These are phyloP conservation scores for Heteronetta atricapilla DNA, from an alignment of 2,113 vertebrate genomes.

Conservation along the genomic window DNA sequence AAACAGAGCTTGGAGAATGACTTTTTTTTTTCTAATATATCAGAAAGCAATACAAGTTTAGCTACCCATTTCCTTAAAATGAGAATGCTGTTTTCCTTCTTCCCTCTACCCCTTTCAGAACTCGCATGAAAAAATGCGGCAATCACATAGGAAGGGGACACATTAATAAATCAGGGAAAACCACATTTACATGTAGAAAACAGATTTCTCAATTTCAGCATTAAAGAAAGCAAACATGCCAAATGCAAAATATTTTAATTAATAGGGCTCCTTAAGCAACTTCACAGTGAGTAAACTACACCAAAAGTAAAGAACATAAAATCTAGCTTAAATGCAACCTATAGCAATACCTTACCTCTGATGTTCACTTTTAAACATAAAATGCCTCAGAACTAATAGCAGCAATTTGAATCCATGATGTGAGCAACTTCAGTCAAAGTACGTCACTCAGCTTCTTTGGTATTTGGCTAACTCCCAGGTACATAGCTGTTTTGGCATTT, in stretches of 20 bases:
- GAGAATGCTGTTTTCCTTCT: neutral
- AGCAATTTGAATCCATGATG: neutral
- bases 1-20: neutral
- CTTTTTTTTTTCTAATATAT: neutral
- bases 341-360: neutral
- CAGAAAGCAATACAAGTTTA: neutral
- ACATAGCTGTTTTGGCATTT: neutral
- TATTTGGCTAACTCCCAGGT: neutral
- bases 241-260: neutral
- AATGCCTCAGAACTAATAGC: neutral
- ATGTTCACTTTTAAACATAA: neutral
- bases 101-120: neutral
- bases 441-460: neutral
- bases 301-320: neutral
- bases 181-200: neutral
- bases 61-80: neutral
- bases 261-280: neutral
- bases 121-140: neutral
- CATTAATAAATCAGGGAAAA: neutral
- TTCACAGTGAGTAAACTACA: neutral
- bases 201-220: neutral
- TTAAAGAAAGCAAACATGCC: neutral
- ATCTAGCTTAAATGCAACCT: neutral
- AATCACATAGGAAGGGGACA: neutral
- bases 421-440: neutral